Evolutionary conservation across 2,797 vertebrate genomes (phyloP), one percentile per base, ranked within the genome.

Genomic region (Brachymystax lenok): DNA sequence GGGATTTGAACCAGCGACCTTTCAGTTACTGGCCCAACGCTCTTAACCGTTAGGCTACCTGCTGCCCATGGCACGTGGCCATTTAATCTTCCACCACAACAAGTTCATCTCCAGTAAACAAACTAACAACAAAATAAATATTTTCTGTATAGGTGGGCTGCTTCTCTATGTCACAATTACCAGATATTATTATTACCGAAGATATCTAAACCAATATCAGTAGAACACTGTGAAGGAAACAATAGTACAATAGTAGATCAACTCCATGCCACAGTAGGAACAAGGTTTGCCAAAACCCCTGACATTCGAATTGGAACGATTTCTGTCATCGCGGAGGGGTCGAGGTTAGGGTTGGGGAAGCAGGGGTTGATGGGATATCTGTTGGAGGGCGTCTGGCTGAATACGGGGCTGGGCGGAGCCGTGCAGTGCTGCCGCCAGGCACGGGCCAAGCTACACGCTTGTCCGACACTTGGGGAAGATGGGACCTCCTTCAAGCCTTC

Each of bases 401-500:
- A 24, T 24, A 61, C 7, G 8, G 56, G 79, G 79, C 77, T 40
- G 17, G 74, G 54, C 84, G 74, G 74, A 52, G 69, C 40, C 16
- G 27, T 82, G 63, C 80, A 54, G 16, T 54, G 21, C 35, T 68
- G 56, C 71, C 69, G 70, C 69, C 72, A 75, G 71, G 24, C 78
- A 78, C 75, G 51, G 85, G 71, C 74, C 52, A 64, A 13, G 40
- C 89, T 97, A 99, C 91, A 99, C 93, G 78, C 95, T 95, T 70
- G 95, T 98, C 92, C 97, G 96, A 94, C 96, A 98, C 92, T 97
- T 99, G 79, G 98, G 98, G 88, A 96, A 95, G 93, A 99, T 98
- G 85, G 98, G 97, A 88, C 97, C 97, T 0, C 95, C 97, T 50
- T 97, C 97, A 78, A 98, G 95, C 94, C 97, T 95, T 94, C 94